Base-by-base conservation (phyloP, 1,140 invertebrate species). In the Aphis craccivora region DNA sequence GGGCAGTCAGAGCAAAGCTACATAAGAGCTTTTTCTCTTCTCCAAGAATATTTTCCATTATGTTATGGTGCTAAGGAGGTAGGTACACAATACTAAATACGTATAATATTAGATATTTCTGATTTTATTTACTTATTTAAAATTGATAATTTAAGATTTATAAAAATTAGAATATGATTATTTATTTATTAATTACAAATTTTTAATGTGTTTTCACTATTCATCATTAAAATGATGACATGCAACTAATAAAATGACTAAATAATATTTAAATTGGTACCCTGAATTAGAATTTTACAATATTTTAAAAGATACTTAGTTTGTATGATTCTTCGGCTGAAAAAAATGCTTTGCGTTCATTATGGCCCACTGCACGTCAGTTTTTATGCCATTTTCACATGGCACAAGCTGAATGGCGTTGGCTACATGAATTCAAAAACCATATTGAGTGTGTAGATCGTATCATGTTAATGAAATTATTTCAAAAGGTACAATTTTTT, bases 401-500 rank as follows among this genome's bases (percentile, higher is more conserved):
- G 23, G 23, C 53, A 55, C 23, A 55, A 55, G 53, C 53, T 55
- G 23, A 55, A 55, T 30, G 25, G 55, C 55, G 25, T 30, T 60
- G 8, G 25, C 55, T 60, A 60, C 55, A 30, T 60, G 55, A 60
- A 60, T 60, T 25, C 25, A 60, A 60, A 60, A 60, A 60, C 55
- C 25, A 2, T 30, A 60, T 60, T 30, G 8, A 60, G 9, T 60
- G 8, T 9, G 55, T 30, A 9, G 55, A 60, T 60, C 25, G 55
- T 30, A 60, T 11, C 55, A 60, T 60, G 25, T 60, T 30, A 60
- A 87, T 60, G 93, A 93, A 45, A 88, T 7, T 43, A 60, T 35
- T 86, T 53, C n/a, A 93, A 48, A 51, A 48, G 43, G 51, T 93
- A 40, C 25, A 35, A 51, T 86, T 55, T 93, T 11, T 86, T 30